Conservation (phyloP, 2,888 invertebrate genomes). For the Lepidocyrtoides sp. region DNA sequence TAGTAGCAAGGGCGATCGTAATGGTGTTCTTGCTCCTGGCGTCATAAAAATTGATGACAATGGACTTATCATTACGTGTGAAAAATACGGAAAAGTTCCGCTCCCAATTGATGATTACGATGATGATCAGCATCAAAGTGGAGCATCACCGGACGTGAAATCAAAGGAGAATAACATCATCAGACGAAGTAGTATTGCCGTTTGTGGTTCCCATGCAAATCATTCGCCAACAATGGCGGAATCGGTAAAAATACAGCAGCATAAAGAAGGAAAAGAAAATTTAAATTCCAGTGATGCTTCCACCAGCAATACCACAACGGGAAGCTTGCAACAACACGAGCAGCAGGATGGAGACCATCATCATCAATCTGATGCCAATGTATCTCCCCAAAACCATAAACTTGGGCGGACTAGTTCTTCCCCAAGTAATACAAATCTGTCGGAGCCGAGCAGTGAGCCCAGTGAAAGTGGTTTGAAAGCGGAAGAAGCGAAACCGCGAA, state of each 20-base stretch:
- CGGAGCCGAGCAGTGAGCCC: conserved; percentile 81
- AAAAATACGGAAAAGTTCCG: conserved; percentile 73
- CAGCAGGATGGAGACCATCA: conserved; percentile 33
- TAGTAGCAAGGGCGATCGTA: neutral
- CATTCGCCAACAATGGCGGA: neutral
- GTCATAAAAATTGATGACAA: conserved; percentile 66
- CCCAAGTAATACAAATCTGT: conserved; percentile 83
- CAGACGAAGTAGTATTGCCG: conserved; percentile 15
- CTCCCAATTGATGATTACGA: conserved; percentile 37
- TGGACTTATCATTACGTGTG: conserved; percentile 70
- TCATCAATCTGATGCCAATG: conserved; percentile 51
- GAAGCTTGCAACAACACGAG: conserved; percentile 28
- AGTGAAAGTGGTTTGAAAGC: conserved; percentile 79
- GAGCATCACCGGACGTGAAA: neutral
- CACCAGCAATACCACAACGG: conserved; percentile 14
- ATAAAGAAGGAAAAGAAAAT: conserved; percentile 28
- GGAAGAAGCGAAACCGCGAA: conserved; percentile 82
- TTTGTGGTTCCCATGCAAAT: conserved; percentile 52
- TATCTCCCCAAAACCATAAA: conserved; percentile 74
- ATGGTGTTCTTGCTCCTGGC: neutral
- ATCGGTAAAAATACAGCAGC: conserved; percentile 12
- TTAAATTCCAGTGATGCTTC: conserved; percentile 24
- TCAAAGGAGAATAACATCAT: neutral
- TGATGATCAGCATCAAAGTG: neutral
- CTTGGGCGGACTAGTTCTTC: conserved; percentile 81